These are phyloP conservation scores for Cheumatopsyche charites DNA, from an alignment of 1,140 invertebrate species.

Conservation along the genomic window DNA sequence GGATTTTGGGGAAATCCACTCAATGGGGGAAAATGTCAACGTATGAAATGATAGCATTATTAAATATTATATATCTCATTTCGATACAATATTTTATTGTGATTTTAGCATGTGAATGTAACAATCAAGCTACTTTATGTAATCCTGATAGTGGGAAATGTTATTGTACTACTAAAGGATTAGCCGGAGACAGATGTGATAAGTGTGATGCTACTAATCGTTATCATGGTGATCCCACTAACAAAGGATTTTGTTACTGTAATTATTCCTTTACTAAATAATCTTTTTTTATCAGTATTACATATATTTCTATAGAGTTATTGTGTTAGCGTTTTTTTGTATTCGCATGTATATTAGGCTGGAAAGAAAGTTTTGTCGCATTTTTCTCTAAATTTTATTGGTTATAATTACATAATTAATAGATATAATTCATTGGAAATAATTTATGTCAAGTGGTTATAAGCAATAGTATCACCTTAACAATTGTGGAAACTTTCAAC, in stretches of 20 bases:
- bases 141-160: conserved; percentile 92
- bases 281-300: no score
- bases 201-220: conserved; percentile 91
- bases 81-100: background rate
- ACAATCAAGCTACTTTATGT: conserved; percentile 91
- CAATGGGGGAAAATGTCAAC: conserved; percentile 89
- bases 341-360: no score
- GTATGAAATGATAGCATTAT: conserved; percentile 60
- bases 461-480: no score
- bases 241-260: conserved; percentile 95
- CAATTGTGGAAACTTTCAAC: no score
- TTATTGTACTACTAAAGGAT: conserved; percentile 95
- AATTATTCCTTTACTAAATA: no score
- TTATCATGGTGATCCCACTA: conserved; percentile 89
- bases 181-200: conserved; percentile 93
- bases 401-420: no score
- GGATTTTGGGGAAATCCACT: conserved; percentile 91
- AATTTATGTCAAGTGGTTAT: no score
- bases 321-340: no score
- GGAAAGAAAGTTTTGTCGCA: no score
- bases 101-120: conserved; percentile 87
- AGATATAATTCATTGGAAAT: no score
- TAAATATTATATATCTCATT: background rate
- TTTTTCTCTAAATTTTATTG: no score
- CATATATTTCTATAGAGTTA: no score